Base-by-base conservation (phyloP, 2,113 vertebrate species). In the Scartelaos histophorus region DNA sequence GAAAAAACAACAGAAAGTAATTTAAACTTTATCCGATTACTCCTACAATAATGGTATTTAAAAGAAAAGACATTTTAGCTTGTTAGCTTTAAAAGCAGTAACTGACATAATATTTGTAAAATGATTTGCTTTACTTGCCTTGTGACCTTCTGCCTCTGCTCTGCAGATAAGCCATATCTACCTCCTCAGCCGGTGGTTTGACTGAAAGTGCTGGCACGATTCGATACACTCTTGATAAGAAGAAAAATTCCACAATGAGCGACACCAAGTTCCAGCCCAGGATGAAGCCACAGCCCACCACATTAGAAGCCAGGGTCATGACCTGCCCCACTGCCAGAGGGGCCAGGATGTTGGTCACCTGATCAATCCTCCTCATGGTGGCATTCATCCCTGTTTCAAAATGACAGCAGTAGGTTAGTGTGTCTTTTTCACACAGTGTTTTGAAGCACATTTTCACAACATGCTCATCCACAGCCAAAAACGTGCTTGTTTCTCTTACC, bases 231-330 rank as follows among this genome's bases (percentile, higher is more conserved):
- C 65, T 12, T 66, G 65, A 66, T 24, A 92, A 78, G 84, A 93
- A 91, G 76, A 92, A 88, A 84, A 93, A 91, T 82, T 93, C 86
- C 76, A 88, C 78, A 66, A 91, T 90, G 74, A 95, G 88, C 60
- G 92, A 93, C 80, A 96, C 84, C 60, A 96, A 87, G 78, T 92
- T 95, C 93, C 94, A 93, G 67, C 92, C 91, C 81, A 95, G 92
- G 88, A 96, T 94, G 86, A 95, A 93, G 80, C 92, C 93, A 81
- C 92, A 95, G 71, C 91, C 87, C 2, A 91, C 92, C 75, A 94
- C 92, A 73, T 93, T 93, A 60, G 93, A 94, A 74, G 93, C 93
- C 86, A 94, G 85, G 67, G 89, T 93, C 92, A 91, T 93, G 84
- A 94, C 87, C 90, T 92, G 92, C 71, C 92, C 93, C 85, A 94